Conservation (phyloP, 2,888 invertebrate genomes). For the Cryptosula pallasiana region DNA sequence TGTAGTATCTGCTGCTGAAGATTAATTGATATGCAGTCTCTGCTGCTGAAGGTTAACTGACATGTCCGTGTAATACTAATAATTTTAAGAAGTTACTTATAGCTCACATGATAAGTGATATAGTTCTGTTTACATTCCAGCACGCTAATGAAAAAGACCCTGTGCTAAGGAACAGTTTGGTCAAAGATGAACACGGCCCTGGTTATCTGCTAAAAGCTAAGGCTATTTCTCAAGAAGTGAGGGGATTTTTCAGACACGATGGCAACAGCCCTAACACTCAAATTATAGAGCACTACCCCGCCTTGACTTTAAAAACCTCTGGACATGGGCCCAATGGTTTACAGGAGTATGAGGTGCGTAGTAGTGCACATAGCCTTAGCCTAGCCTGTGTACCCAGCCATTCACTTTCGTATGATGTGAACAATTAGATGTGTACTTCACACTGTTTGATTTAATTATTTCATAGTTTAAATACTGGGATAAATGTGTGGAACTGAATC, state of each 20-base stretch:
- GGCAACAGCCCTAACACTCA: neutral
- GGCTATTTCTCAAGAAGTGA: neutral
- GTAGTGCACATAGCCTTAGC: too few species aligned
- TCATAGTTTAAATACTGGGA: too few species aligned
- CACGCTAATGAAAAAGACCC: neutral
- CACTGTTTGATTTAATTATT: too few species aligned
- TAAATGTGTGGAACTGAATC: too few species aligned
- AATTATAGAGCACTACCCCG: neutral
- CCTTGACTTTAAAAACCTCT: neutral
- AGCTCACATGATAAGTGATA: too few species aligned
- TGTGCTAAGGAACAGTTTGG: neutral
- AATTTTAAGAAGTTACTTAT: too few species aligned
- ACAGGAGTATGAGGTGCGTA: neutral
- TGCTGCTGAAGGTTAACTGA: too few species aligned
- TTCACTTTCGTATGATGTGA: too few species aligned
- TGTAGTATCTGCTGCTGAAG: neutral
- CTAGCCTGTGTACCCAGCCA: too few species aligned
- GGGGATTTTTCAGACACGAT: neutral
- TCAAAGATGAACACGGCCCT: neutral
- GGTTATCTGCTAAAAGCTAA: neutral
- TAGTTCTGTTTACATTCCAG: neutral
- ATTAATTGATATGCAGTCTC: neutral
- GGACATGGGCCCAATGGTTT: neutral
- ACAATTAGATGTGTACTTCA: too few species aligned
- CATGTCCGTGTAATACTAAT: too few species aligned